phyloP scores from a whole-genome alignment of 2,797 vertebrate species.

The Orestias chungarensis region DNA sequence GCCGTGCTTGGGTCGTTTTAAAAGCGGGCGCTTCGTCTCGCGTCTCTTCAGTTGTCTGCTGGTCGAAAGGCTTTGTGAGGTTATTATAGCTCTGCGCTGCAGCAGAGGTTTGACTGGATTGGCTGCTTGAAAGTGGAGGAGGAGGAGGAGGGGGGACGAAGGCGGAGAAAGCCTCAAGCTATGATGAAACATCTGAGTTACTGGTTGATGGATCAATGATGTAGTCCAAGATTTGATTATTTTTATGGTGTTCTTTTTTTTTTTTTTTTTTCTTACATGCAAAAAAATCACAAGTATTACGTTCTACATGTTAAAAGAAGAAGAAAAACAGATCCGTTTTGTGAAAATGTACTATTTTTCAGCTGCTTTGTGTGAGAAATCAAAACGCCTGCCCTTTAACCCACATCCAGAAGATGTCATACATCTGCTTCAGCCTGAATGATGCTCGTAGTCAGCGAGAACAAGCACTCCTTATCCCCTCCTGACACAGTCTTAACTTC shows the following conservation, averaged over 20 bases:
- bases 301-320: background rate
- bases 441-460: background rate
- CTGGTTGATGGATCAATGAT: conserved; percentile 4
- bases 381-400: background rate
- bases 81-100: conserved; percentile 66
- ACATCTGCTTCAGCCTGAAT: background rate
- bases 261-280: background rate
- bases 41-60: conserved; percentile 48
- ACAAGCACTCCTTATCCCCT: background rate
- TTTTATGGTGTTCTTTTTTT: background rate
- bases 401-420: background rate
- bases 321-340: background rate
- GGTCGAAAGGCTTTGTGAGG: conserved; percentile 21
- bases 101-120: conserved; percentile 63
- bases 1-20: conserved; percentile 15
- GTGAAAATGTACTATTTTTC: too few species aligned
- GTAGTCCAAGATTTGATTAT: background rate
- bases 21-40: conserved; percentile 10
- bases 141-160: conserved; percentile 5
- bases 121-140: conserved; percentile 53
- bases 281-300: background rate
- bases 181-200: conserved; percentile 57
- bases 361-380: background rate
- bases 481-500: background rate
- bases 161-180: conserved; percentile 10